These are phyloP conservation scores for Axinella damicornis DNA, from an alignment of 37 sponge, comb jelly and placozoan species.

Conservation along the genomic window DNA sequence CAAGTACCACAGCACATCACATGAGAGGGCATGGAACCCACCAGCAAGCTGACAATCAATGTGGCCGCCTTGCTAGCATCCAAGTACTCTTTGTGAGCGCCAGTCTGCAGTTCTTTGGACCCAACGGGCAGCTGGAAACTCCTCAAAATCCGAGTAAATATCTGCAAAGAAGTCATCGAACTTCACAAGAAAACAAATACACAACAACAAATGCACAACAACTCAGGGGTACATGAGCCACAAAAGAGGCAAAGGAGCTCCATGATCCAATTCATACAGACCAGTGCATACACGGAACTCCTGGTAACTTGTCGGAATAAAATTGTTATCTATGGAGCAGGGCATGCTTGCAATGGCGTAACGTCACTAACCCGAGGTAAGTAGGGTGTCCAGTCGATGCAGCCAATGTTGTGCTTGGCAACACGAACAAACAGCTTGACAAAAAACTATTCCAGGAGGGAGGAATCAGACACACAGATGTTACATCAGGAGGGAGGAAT, in stretches of 20 bases:
- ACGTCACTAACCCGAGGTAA: conserved; percentile 79
- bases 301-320: too few relatives aligned
- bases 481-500: conserved; percentile 1
- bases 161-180: conserved; percentile 60
- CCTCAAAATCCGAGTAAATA: conserved; percentile 77
- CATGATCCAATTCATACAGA: too few relatives aligned
- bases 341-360: too few relatives aligned
- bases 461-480: not conserved
- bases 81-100: not conserved
- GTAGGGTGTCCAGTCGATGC: conserved; percentile 94
- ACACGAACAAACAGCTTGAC: conserved; percentile 78
- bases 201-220: too few relatives aligned
- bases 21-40: not conserved
- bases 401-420: conserved; percentile 76
- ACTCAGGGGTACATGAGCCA: too few relatives aligned
- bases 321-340: too few relatives aligned
- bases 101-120: conserved; percentile 8
- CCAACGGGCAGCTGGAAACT: conserved; percentile 86
- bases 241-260: too few relatives aligned
- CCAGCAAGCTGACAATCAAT: not conserved
- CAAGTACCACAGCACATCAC: too few relatives aligned
- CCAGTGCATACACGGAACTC: too few relatives aligned
- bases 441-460: conserved; percentile 31
- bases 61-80: not conserved
- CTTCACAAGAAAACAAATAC: too few relatives aligned